A percentile compares a stretch with the other conserved stretches of the same genome.
Conservation (phyloP, 2,797 vertebrate species). For the Sciurus vulgaris region DNA sequence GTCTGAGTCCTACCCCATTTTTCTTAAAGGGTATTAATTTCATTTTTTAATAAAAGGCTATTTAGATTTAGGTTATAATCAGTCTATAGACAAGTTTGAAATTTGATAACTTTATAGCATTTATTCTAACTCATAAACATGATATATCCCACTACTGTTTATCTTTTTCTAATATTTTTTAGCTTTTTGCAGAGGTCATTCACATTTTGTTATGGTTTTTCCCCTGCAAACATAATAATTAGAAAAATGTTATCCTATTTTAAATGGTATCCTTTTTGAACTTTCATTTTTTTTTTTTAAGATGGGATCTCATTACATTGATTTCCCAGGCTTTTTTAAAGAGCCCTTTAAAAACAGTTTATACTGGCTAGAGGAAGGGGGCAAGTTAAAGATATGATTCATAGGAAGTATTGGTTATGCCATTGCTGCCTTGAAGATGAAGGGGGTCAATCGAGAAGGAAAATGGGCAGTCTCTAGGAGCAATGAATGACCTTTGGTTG, state of each 20-base stretch:
- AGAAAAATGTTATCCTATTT: not conserved
- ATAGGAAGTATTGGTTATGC: not conserved
- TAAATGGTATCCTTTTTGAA: not conserved
- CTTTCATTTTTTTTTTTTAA: not conserved
- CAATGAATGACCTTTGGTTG: not conserved
- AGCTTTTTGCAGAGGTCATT: not conserved
- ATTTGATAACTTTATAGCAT: not conserved
- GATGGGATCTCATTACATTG: too few relatives aligned
- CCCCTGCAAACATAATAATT: not conserved
- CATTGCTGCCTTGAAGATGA: not conserved
- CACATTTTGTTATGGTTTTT: not conserved
- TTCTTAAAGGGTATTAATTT: not conserved
- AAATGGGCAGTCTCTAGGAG: not conserved
- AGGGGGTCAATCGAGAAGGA: not conserved
- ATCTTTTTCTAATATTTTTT: not conserved
- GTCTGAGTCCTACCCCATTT: not conserved
- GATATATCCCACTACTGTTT: not conserved
- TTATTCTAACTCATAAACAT: not conserved
- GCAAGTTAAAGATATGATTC: not conserved
- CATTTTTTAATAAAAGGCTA: not conserved
- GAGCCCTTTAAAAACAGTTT: constrained; percentile 1
- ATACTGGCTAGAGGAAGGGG: not conserved
- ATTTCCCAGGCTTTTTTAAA: not conserved
- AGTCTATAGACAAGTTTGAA: not conserved
- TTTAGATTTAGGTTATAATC: not conserved